Evolutionary conservation across 2,888 invertebrate species (phyloP).

Genomic region (Pantelozetes paolii): DNA sequence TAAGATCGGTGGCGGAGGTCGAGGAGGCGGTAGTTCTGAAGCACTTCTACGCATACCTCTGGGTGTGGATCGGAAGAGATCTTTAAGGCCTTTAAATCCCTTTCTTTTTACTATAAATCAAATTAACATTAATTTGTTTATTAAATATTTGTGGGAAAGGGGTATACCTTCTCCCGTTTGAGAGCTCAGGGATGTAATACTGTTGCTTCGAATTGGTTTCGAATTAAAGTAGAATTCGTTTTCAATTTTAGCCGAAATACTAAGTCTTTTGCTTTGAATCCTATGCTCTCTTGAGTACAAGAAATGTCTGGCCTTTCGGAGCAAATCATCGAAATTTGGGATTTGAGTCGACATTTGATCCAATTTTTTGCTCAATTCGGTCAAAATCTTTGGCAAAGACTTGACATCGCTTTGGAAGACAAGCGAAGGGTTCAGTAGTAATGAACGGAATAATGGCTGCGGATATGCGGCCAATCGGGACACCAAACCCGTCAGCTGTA

Average conservation of each 20-base stretch:
- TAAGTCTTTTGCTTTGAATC: constrained; percentile 51
- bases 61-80: neutral
- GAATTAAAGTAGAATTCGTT: neutral
- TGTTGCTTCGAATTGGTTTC: constrained; percentile 7
- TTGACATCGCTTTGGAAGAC: constrained; percentile 85
- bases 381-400: constrained; percentile 62
- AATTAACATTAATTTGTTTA: neutral
- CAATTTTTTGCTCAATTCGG: constrained; percentile 35
- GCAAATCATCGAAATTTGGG: constrained; percentile 59
- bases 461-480: constrained; percentile 81
- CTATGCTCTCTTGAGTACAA: constrained; percentile 73
- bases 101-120: neutral
- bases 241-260: constrained; percentile 7
- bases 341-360: constrained; percentile 62
- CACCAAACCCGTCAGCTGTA: constrained; percentile 79
- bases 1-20: constrained; percentile 41
- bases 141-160: neutral
- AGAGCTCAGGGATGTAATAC: constrained; percentile 23
- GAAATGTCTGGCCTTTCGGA: constrained; percentile 72
- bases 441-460: constrained; percentile 77
- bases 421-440: constrained; percentile 76
- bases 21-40: constrained; percentile 13
- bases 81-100: constrained; percentile 11
- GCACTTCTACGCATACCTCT: neutral
- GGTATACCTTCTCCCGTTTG: constrained; percentile 1